Percentiles rank a stretch among this genome's conserved stretches.
Evolutionary conservation across 2,888 invertebrate genomes (phyloP).

Genomic region (Cantharis flavilabris): DNA sequence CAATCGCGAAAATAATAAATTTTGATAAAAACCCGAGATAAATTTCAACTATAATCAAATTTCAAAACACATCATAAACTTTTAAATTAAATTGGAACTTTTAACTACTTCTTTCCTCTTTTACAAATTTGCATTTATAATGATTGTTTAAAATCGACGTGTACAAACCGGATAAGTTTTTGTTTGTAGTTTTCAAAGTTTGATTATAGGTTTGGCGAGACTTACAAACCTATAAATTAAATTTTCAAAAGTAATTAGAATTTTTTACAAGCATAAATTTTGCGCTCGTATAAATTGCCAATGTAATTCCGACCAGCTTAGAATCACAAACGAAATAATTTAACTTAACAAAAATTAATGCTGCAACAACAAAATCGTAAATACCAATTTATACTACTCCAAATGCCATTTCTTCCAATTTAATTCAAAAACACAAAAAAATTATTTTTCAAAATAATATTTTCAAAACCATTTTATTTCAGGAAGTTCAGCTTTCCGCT

Average conservation of each 20-base stretch:
- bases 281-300: background rate
- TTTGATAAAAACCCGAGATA: background rate
- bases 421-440: background rate
- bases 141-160: slow-evolving; percentile 7
- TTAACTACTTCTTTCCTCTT: background rate
- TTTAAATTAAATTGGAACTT: slow-evolving; percentile 9
- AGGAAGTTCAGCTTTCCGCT: background rate
- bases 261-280: background rate
- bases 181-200: background rate
- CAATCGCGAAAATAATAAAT: background rate
- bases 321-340: background rate
- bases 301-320: background rate
- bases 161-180: background rate
- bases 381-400: background rate
- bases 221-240: background rate
- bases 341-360: background rate
- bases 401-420: background rate
- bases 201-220: background rate
- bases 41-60: slow-evolving; percentile 1
- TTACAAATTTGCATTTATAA: slow-evolving; percentile 6
- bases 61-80: background rate
- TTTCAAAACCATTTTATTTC: background rate
- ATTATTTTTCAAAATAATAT: background rate
- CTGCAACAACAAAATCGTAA: background rate
- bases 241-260: background rate